phyloP scores from a whole-genome alignment of 2,113 vertebrate genomes.

The Callaeas wilsoni region DNA sequence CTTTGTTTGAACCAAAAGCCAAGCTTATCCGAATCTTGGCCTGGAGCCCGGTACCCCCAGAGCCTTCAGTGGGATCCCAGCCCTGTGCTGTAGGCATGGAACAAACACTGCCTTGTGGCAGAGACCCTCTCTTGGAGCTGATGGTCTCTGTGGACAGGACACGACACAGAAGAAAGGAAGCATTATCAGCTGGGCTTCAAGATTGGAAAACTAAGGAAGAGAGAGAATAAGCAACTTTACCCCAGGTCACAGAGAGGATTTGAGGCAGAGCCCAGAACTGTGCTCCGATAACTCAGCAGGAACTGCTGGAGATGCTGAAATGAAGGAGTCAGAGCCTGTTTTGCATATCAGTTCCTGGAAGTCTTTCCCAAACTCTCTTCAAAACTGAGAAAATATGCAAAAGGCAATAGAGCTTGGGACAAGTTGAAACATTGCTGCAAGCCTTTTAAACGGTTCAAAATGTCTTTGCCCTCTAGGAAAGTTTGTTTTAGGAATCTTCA shows the following conservation, averaged over 20 bases:
- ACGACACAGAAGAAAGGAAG: not conserved
- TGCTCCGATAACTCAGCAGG: not conserved
- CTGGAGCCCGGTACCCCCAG: not conserved
- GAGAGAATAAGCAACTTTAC: not conserved
- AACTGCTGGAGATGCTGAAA: conserved; percentile 35
- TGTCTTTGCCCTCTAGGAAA: conserved; percentile 16
- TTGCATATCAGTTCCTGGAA: conserved; percentile 29
- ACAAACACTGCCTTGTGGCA: not conserved
- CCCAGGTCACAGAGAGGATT: not conserved
- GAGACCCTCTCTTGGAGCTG: not conserved
- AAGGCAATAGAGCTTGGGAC: not conserved
- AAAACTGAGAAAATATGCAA: conserved; percentile 17
- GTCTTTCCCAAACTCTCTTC: conserved; percentile 12
- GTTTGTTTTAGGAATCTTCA: conserved; percentile 10
- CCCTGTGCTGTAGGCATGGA: not conserved
- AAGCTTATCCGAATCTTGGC: conserved; percentile 20
- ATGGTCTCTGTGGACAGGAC: not conserved
- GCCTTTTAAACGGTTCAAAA: not conserved
- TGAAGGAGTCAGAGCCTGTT: not conserved
- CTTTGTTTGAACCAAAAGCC: conserved; percentile 54
- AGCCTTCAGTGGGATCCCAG: not conserved
- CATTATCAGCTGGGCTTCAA: not conserved
- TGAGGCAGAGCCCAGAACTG: conserved; percentile 12
- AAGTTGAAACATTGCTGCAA: conserved; percentile 19
- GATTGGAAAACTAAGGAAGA: not conserved